Percentiles rank a stretch among this genome's conserved stretches.
Conservation (phyloP, 1,140 invertebrate genomes). For the Magallana gigas region DNA sequence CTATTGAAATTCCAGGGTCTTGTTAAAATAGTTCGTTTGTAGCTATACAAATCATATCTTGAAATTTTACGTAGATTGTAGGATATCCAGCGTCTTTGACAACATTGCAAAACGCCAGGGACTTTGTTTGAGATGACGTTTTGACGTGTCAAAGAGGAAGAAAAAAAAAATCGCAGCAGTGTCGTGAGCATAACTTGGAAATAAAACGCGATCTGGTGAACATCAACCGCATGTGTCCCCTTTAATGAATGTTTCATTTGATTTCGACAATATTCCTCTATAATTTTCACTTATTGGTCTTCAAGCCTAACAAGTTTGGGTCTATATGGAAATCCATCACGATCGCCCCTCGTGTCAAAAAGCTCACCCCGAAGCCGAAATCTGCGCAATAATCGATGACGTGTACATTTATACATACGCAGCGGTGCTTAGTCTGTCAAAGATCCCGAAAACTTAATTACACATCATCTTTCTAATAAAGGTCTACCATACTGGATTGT, state of each 20-base stretch:
- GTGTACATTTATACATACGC: conserved; percentile 36
- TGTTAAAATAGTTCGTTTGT: too few species aligned
- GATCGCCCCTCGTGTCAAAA: not conserved
- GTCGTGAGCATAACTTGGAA: too few species aligned
- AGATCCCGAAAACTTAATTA: conserved; percentile 29
- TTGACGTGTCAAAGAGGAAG: too few species aligned
- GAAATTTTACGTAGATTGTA: too few species aligned
- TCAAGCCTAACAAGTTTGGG: conserved; percentile 30
- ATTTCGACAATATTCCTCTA: conserved; percentile 7
- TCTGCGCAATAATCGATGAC: conserved; percentile 6
- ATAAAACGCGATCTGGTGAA: not conserved
- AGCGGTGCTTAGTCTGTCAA: conserved; percentile 11
- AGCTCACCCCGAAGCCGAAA: conserved; percentile 18
- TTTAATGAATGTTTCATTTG: conserved; percentile 14
- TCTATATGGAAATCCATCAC: conserved; percentile 31
- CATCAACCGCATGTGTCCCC: not conserved
- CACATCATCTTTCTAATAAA: conserved; percentile 34
- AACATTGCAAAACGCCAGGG: too few species aligned
- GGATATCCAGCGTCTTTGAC: too few species aligned
- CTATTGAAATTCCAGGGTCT: too few species aligned
- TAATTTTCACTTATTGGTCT: conserved; percentile 26
- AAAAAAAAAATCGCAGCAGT: too few species aligned
- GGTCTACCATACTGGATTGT: not conserved
- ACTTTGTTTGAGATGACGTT: too few species aligned
- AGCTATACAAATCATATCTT: too few species aligned